Evolutionary conservation across 1,140 invertebrate species (phyloP).

Genomic region (Whitmania pigra): DNA sequence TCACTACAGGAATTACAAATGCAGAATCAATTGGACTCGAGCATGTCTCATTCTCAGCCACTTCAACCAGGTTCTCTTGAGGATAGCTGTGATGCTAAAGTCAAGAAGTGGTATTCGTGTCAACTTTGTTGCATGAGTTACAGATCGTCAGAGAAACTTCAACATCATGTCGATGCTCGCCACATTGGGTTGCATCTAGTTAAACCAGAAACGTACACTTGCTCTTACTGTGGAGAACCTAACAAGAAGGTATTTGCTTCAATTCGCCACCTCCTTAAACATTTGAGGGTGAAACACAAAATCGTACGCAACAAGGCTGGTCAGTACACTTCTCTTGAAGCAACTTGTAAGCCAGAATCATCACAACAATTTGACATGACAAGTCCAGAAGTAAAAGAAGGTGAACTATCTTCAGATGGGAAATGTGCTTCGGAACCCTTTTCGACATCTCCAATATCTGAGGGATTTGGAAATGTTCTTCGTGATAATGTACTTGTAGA

Average conservation of each 20-base stretch:
- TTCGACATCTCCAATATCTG: neutral
- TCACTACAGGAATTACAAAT: too few species aligned
- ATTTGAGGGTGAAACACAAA: constrained; percentile 30
- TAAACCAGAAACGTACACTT: constrained; percentile 18
- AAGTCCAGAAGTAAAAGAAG: constrained; percentile 21
- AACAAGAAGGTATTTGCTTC: constrained; percentile 29
- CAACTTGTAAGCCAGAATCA: constrained; percentile 22
- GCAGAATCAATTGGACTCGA: too few species aligned
- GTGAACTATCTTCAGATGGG: constrained; percentile 17
- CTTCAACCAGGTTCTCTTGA: too few species aligned
- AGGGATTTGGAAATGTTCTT: neutral
- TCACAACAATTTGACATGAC: constrained; percentile 9
- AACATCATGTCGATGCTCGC: constrained; percentile 29
- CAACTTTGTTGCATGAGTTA: constrained; percentile 36
- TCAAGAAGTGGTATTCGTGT: constrained; percentile 29
- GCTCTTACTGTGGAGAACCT: constrained; percentile 31
- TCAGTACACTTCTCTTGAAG: constrained; percentile 2
- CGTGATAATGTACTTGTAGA: neutral
- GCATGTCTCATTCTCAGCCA: too few species aligned
- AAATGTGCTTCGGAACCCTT: neutral
- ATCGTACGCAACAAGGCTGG: constrained; percentile 26
- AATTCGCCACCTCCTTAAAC: constrained; percentile 29
- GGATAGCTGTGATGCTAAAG: neutral
- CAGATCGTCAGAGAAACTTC: constrained; percentile 27
- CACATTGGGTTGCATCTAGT: constrained; percentile 29